A percentile compares a stretch with the other conserved stretches of the same genome.
phyloP scores from a whole-genome alignment of 2,888 invertebrate species.

The Philaethria dido region DNA sequence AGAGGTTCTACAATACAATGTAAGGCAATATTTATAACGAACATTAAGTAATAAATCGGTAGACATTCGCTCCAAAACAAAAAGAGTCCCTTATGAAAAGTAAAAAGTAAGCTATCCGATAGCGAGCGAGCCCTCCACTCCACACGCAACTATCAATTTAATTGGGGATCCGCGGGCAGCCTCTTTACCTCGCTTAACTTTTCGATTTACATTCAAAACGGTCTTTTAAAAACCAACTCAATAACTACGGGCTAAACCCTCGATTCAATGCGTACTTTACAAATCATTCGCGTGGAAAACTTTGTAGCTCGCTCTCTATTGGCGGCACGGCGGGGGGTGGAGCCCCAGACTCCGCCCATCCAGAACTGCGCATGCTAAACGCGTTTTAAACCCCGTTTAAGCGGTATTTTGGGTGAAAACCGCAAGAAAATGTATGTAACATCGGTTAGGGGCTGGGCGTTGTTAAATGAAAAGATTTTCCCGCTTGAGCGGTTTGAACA shows the following conservation, averaged over 20 bases:
- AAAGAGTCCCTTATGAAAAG: conserved; percentile 32
- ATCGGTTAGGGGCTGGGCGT: conserved; percentile 78
- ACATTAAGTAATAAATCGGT: conserved; percentile 16
- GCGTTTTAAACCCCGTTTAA: conserved; percentile 80
- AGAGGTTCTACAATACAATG: neutral
- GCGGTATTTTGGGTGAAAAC: conserved; percentile 82
- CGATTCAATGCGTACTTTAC: conserved; percentile 73
- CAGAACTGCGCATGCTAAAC: conserved; percentile 78
- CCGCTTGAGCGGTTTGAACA: conserved; percentile 74
- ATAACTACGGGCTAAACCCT: conserved; percentile 74
- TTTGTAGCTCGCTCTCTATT: conserved; percentile 58
- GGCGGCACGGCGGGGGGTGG: conserved; percentile 59
- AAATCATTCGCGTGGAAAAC: conserved; percentile 69
- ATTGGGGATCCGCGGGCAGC: conserved; percentile 75
- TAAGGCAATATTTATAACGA: conserved; percentile 5
- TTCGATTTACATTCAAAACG: conserved; percentile 84
- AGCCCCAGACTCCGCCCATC: conserved; percentile 60
- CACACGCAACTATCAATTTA: conserved; percentile 76
- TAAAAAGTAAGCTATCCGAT: conserved; percentile 38
- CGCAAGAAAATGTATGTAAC: conserved; percentile 82
- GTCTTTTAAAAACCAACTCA: conserved; percentile 80
- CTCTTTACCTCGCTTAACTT: conserved; percentile 81
- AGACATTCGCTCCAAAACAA: conserved; percentile 30
- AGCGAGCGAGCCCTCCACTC: conserved; percentile 49
- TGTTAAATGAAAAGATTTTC: conserved; percentile 80